Base-by-base conservation (phyloP, 2,113 vertebrate species). In the Mixornis gularis region DNA sequence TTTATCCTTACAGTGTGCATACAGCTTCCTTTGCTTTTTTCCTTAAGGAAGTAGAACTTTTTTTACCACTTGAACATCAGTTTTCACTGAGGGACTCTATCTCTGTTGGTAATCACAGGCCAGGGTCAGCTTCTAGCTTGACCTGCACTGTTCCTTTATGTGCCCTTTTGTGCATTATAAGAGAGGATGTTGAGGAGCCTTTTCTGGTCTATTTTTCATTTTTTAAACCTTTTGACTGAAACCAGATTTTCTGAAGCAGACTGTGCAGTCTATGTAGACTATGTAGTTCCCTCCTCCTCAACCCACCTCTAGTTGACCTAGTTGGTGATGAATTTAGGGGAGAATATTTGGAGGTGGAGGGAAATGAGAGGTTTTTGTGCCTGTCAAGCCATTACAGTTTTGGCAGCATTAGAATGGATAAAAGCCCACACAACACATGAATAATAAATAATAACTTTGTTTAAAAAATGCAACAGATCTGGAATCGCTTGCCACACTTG, bases 401-500 rank as follows among this genome's bases (percentile, higher is more conserved):
- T 79, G 66, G 11, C 32, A 70, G 29, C 58, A n/a, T 78, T 85
- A 32, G 41, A 58, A 17, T n/a, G 46, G 27, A 63, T 59, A 58
- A 69, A 44, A 18, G 2, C 7, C 17, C 38, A 24, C 17, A 26
- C 7, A 64, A 87, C 32, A 30, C 32, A 32, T 36, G 18, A 92
- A 60, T 90, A 71, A 83, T 78, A 81, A 93, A 53, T 66, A 74
- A 80, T 64, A 58, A n/a, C 19, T 68, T 40, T 92, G 10, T 55
- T 81, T 58, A 4, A 40, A 81, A 89, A 95, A 85, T 64, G 14
- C 71, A 20, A 78, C 95, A 99, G 98, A 96, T 98, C 91, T 97
- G 97, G 97, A 96, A 97, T 88, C 93, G 74, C 18, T 92, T 99
- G 85, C 98, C 98, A 17, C 78, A 97, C 84, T 95, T 99, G 93